A percentile compares a stretch with the other conserved stretches of the same genome.
Evolutionary conservation across 2,888 invertebrate genomes (phyloP).

Genomic region (Catocala nupta): DNA sequence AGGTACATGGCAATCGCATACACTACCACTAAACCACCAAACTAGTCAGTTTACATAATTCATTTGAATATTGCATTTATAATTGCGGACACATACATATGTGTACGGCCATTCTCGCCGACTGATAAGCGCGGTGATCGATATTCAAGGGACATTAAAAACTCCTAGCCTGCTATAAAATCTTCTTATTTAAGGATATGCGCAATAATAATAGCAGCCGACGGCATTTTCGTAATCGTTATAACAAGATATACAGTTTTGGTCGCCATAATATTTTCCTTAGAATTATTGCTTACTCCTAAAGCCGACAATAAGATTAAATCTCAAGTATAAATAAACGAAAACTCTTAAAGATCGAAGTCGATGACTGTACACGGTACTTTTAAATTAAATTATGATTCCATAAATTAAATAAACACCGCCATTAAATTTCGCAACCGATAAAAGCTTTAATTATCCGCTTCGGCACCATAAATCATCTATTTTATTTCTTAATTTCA

Average conservation of each 20-base stretch:
- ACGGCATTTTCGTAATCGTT: not conserved
- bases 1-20: too few relatives aligned
- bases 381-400: slow-evolving; percentile 17
- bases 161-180: too few relatives aligned
- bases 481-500: slow-evolving; percentile 24
- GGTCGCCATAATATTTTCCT: too few relatives aligned
- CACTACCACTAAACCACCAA: too few relatives aligned
- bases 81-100: too few relatives aligned
- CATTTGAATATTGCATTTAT: too few relatives aligned
- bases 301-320: slow-evolving; percentile 6
- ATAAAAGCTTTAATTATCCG: not conserved
- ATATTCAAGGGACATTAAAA: too few relatives aligned
- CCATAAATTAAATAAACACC: slow-evolving; percentile 8
- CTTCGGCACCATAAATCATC: too few relatives aligned
- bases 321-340: slow-evolving; percentile 5
- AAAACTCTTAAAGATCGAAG: not conserved
- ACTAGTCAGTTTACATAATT: too few relatives aligned
- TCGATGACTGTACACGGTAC: not conserved
- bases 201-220: not conserved
- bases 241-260: not conserved
- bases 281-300: too few relatives aligned
- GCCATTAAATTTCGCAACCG: slow-evolving; percentile 13
- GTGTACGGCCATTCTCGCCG: too few relatives aligned
- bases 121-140: too few relatives aligned
- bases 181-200: not conserved